Percentiles rank a stretch among this genome's conserved stretches.
phyloP scores from a whole-genome alignment of 1,140 invertebrate genomes.

The Daktulosphaira vitifoliae region DNA sequence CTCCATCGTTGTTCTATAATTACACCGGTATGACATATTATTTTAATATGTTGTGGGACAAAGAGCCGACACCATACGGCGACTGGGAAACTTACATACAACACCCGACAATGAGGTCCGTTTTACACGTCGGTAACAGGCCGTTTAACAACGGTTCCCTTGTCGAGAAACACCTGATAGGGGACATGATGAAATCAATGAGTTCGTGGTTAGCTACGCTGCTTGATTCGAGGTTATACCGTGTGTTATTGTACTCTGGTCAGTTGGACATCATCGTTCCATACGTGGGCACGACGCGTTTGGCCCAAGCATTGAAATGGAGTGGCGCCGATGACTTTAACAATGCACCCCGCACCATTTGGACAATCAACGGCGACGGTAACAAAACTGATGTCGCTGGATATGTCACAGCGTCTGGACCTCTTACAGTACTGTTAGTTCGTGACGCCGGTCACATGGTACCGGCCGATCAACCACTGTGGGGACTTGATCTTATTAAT shows the following conservation, averaged over 20 bases:
- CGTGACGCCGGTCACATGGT: slow-evolving; percentile 78
- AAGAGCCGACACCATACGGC: neutral
- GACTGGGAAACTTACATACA: slow-evolving; percentile 47
- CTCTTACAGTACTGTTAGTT: slow-evolving; percentile 69
- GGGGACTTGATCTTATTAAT: slow-evolving; percentile 66
- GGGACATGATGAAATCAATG: slow-evolving; percentile 76
- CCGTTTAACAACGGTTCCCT: slow-evolving; percentile 44
- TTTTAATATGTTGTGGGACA: slow-evolving; percentile 62
- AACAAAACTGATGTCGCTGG: slow-evolving; percentile 36
- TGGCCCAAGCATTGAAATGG: slow-evolving; percentile 55
- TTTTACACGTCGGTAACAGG: slow-evolving; percentile 74
- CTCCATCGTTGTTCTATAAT: slow-evolving; percentile 54
- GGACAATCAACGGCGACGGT: slow-evolving; percentile 34
- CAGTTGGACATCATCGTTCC: slow-evolving; percentile 78
- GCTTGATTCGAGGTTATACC: slow-evolving; percentile 50
- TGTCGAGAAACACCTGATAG: slow-evolving; percentile 60
- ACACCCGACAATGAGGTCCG: slow-evolving; percentile 40
- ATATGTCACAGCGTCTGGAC: slow-evolving; percentile 40
- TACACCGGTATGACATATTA: slow-evolving; percentile 68
- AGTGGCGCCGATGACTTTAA: slow-evolving; percentile 55
- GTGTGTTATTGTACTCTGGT: slow-evolving; percentile 61
- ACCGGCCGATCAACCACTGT: slow-evolving; percentile 69
- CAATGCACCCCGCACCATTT: slow-evolving; percentile 47
- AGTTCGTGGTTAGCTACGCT: slow-evolving; percentile 64
- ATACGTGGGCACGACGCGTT: slow-evolving; percentile 66